A percentile compares a stretch with the other conserved stretches of the same genome.
phyloP scores from a whole-genome alignment of 2,113 vertebrate genomes.

The Hyla sarda region DNA sequence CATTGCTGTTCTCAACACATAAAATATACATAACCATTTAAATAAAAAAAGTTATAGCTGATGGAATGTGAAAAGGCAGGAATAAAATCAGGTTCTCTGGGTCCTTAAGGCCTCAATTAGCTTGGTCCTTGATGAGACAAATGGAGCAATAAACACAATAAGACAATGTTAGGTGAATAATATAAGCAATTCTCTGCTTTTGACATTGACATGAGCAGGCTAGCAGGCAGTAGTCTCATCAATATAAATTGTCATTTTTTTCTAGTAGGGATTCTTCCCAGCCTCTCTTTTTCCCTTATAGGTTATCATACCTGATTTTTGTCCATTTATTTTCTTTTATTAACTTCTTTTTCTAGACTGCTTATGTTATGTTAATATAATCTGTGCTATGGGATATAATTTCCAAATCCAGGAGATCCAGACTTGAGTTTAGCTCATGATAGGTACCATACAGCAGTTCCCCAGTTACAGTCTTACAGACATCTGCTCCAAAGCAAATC shows the following conservation, averaged over 20 bases:
- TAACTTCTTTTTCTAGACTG: neutral
- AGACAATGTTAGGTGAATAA: no score
- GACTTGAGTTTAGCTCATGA: neutral
- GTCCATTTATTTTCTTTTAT: neutral
- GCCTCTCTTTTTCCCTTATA: neutral
- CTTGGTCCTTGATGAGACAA: no score
- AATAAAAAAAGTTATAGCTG: no score
- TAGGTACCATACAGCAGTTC: neutral
- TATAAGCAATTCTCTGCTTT: no score
- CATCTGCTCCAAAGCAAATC: constrained; percentile 17
- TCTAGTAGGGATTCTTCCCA: neutral
- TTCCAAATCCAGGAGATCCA: neutral
- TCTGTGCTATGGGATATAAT: neutral
- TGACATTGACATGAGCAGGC: no score
- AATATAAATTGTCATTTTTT: neutral
- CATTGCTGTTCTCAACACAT: no score
- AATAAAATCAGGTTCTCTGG: no score
- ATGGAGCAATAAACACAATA: no score
- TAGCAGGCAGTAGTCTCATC: neutral
- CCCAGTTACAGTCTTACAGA: neutral
- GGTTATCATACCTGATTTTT: neutral
- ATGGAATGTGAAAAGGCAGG: no score
- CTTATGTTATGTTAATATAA: neutral
- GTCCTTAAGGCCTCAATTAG: no score
- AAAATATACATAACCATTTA: no score